Conservation (phyloP, 30 jellyfish, hydroid and myxozoan species). For the Pseudorhiza aurosa region DNA sequence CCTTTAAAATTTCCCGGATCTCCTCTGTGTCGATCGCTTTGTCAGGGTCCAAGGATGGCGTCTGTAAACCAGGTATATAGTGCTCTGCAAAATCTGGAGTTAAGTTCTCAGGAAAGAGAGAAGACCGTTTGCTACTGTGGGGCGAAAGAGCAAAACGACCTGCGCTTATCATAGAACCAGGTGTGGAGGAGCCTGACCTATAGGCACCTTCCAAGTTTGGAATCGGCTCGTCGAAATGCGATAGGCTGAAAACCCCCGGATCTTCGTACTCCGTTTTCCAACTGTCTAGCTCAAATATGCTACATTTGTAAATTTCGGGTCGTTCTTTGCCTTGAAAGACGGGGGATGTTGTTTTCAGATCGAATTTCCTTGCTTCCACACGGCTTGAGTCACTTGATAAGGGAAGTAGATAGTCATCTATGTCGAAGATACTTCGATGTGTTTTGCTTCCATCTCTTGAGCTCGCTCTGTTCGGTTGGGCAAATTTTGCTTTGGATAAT, state of each 20-base stretch:
- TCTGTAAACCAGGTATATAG: slow-evolving; percentile 55
- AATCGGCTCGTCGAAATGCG: slow-evolving; percentile 86
- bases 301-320: slow-evolving; percentile 36
- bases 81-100: slow-evolving; percentile 66
- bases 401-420: slow-evolving; percentile 42
- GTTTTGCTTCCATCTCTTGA: slow-evolving; percentile 1
- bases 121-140: slow-evolving; percentile 47
- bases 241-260: slow-evolving; percentile 73
- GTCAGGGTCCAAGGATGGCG: slow-evolving; percentile 76
- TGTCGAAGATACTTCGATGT: slow-evolving; percentile 62
- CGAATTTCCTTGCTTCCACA: neutral
- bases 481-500: slow-evolving; percentile 58
- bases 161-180: slow-evolving; percentile 64
- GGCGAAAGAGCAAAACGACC: slow-evolving; percentile 69
- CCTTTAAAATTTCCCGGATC: slow-evolving; percentile 38
- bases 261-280: slow-evolving; percentile 54
- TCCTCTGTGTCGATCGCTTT: slow-evolving; percentile 29
- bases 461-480: slow-evolving; percentile 28
- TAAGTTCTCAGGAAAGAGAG: slow-evolving; percentile 43
- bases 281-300: slow-evolving; percentile 56
- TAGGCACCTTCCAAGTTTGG: slow-evolving; percentile 47
- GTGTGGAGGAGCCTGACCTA: slow-evolving; percentile 60
- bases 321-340: slow-evolving; percentile 76
- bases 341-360: slow-evolving; percentile 59
- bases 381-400: neutral